Evolutionary conservation across 2,113 vertebrate species (phyloP), one percentile per base, ranked within the genome.

Genomic region (Rana temporaria): DNA sequence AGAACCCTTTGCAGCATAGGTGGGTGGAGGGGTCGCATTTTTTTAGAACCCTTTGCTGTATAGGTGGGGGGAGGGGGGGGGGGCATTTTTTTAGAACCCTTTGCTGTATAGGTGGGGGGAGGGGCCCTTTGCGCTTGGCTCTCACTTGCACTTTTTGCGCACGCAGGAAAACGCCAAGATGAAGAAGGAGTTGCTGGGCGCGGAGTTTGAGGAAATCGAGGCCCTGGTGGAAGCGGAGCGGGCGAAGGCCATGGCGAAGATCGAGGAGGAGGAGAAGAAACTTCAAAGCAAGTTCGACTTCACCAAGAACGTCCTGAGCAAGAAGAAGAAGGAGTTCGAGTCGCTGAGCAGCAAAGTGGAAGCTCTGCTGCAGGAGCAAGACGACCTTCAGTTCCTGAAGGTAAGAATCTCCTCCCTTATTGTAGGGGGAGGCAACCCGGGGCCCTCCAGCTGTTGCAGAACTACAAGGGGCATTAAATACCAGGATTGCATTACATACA

Each of bases 361-460:
- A 80, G 84, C 78, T 53, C 85, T 90, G 56, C 89, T 99, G 87
- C 81, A 74, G 6, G 91, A 92, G 85, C 85, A 59, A 0, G 92
- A 95, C 0, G 93, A 94, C 0, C 19, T 94, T 24, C 81, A 91
- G n/a, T 98, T 99, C 89, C 90, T 99, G 38, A 95, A 97, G 98
- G 98, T 99, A 86, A 65, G 4, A 22, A 24, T 24, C 60, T 3
- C 1, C 3, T 30, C 26, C 3, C 26, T 30, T 30, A 30, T n/a
- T n/a, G n/a, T n/a, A n/a, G n/a, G n/a, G n/a, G n/a, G n/a, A n/a
- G n/a, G n/a, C n/a, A n/a, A n/a, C n/a, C n/a, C n/a, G n/a, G n/a
- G n/a, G n/a, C n/a, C n/a, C n/a, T n/a, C n/a, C n/a, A n/a, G n/a
- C n/a, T n/a, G n/a, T n/a, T n/a, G n/a, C n/a, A n/a, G n/a, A n/a